Conservation (phyloP, 2,113 vertebrate genomes). For the Vimba vimba region DNA sequence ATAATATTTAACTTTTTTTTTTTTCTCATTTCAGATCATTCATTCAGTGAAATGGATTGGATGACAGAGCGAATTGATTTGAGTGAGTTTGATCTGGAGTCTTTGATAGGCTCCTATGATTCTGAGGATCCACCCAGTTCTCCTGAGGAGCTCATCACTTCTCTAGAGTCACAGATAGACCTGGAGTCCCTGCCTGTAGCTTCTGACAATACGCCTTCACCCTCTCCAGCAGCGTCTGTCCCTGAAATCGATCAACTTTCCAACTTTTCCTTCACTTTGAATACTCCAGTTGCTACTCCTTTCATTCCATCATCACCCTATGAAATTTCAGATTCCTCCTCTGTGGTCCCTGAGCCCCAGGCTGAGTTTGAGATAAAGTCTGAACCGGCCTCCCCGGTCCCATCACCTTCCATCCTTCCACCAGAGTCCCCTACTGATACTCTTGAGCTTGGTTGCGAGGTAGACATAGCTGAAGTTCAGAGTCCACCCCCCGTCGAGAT, state of each 20-base stretch:
- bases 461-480: conserved; percentile 69
- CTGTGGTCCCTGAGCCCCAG: conserved; percentile 66
- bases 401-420: conserved; percentile 37
- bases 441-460: conserved; percentile 77
- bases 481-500: conserved; percentile 59
- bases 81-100: conserved; percentile 89
- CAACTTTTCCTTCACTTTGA: neutral
- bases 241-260: conserved; percentile 2
- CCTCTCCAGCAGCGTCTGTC: neutral
- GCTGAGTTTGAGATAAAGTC: conserved; percentile 75
- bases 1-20: neutral
- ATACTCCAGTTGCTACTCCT: conserved; percentile 4
- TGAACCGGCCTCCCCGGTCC: conserved; percentile 67
- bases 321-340: conserved; percentile 5
- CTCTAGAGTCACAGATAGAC: conserved; percentile 70
- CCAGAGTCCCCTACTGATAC: conserved; percentile 69
- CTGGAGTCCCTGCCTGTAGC: conserved; percentile 56
- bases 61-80: conserved; percentile 93
- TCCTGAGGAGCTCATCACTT: conserved; percentile 80
- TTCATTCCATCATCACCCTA: neutral
- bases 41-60: conserved; percentile 90
- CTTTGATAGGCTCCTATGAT: conserved; percentile 83
- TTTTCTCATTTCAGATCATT: conserved; percentile 75
- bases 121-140: conserved; percentile 81
- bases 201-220: neutral